Evolutionary conservation across 2,113 vertebrate genomes (phyloP).

Genomic region (Lepus americanus): DNA sequence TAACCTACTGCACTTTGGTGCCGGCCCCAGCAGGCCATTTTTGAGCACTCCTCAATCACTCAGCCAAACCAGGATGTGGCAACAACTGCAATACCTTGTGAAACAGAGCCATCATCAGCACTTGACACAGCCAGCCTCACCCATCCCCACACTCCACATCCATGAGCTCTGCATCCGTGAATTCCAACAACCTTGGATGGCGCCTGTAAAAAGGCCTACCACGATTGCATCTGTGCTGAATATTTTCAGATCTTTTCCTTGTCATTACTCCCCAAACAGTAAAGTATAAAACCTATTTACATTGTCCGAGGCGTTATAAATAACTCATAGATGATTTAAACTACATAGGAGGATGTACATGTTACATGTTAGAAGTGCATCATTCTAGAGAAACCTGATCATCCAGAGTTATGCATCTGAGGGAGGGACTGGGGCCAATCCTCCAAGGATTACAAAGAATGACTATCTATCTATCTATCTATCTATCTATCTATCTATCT

Average conservation of each 20-base stretch:
- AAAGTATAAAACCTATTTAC: not conserved
- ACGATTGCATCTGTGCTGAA: not conserved
- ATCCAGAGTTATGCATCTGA: not conserved
- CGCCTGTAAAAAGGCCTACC: not conserved
- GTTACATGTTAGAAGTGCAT: not conserved
- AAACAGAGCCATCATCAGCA: not conserved
- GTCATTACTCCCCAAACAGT: not conserved
- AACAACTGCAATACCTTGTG: not conserved
- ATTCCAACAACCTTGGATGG: not conserved
- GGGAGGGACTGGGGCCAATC: not conserved
- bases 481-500: no score
- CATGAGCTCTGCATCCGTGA: not conserved
- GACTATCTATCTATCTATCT: no score
- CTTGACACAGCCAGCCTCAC: not conserved
- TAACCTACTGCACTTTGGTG: no score
- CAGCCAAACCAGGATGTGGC: not conserved
- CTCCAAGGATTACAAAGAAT: not conserved
- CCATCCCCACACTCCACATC: not conserved
- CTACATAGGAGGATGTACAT: not conserved
- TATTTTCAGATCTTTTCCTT: not conserved
- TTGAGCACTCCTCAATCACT: not conserved
- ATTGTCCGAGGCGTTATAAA: not conserved
- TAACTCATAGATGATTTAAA: not conserved
- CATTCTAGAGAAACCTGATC: not conserved
- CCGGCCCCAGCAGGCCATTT: not conserved